Conservation (phyloP, 2,888 invertebrate species). For the Drosophila trichaetosa region DNA sequence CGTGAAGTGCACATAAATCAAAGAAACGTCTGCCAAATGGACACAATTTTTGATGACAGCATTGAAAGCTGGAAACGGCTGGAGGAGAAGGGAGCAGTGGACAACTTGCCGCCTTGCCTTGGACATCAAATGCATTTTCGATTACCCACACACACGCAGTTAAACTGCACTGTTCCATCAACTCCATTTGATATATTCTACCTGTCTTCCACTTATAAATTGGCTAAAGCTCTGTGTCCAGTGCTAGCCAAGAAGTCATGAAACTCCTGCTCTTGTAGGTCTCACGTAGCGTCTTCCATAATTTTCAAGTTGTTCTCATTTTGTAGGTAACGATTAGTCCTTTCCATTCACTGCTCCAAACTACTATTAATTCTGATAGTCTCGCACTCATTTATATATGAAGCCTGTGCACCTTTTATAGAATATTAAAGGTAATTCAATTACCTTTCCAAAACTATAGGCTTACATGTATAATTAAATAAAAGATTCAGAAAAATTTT, state of each 20-base stretch:
- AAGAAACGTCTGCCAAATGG: conserved; percentile 62
- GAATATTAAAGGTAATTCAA: background rate
- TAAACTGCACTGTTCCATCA: background rate
- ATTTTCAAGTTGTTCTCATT: background rate
- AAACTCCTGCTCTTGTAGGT: background rate
- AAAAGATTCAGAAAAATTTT: background rate
- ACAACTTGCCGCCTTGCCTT: conserved; percentile 8
- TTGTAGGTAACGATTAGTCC: background rate
- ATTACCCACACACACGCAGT: background rate
- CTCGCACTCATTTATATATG: no score
- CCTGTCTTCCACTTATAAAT: background rate
- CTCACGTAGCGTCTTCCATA: background rate
- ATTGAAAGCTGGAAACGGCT: background rate
- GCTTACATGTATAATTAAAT: background rate
- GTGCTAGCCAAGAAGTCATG: background rate
- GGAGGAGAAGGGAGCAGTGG: background rate
- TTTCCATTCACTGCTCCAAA: background rate
- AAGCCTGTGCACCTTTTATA: no score
- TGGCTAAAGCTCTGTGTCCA: background rate
- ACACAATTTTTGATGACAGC: conserved; percentile 41
- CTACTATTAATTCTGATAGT: background rate
- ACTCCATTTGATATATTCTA: background rate
- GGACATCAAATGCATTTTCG: background rate
- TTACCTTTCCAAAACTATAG: background rate
- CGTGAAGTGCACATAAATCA: conserved; percentile 75